Base-by-base conservation (phyloP, 2,113 vertebrate genomes). In the Psittacus erithacus region DNA sequence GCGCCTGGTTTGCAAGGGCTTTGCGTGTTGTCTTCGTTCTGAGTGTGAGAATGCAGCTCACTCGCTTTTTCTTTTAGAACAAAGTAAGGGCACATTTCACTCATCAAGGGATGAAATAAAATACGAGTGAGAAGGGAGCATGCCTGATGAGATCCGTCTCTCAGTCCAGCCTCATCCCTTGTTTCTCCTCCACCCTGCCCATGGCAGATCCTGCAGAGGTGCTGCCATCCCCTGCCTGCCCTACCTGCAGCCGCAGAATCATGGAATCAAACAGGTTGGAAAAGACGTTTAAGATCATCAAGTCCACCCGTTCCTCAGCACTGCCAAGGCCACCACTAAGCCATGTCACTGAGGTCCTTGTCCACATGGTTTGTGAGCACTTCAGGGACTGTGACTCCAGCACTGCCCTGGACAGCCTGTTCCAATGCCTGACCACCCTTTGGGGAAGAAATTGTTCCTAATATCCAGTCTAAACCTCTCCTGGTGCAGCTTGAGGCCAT, bases 1-100 rank as follows among this genome's bases (percentile, higher is more conserved):
- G 97, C 95, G 96, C 97, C 96, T 47, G 82, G 94, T 90, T 93
- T 83, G 67, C 68, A 74, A 93, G 85, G 83, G 88, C 93, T 96
- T 95, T 93, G 97, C 85, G 84, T 92, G 94, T 94, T 91, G 90
- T 90, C 93, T 90, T 97, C 82, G 13, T 96, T 86, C 85, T 28
- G 93, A 93, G 95, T 96, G 95, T 96, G 95, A 97, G 96, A 97
- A 94, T 80, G 76, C 79, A 25, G 88, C 92, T 92, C 70, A 4
- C 91, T 95, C 31, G 33, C 92, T 75, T 95, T 95, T 91, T 80
- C 92, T 81, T 92, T 95, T 63, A 23, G 70, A 88, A 74, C 95
- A 96, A 97, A 97, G 97, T 96, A 92, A 95, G 96, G 92, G 95
- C 96, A 97, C 93, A 93, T 97, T 97, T 93, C 59, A 33, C 62